Evolutionary conservation across 2,797 vertebrate species (phyloP), one percentile per base, ranked within the genome.

Genomic region (Cryptoblepharus egeriae): DNA sequence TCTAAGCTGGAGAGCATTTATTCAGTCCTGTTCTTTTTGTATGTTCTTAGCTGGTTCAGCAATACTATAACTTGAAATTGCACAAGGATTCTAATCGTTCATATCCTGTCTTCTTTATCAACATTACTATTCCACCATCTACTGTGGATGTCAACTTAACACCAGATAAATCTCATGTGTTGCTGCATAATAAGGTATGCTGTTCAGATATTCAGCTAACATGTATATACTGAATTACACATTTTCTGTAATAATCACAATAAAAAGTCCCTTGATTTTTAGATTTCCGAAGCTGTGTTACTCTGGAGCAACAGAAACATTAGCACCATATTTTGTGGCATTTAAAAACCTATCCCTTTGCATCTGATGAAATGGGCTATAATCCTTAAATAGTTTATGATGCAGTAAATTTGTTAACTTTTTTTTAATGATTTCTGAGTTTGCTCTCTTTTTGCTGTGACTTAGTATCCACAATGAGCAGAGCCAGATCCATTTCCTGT

Each of bases 151-250:
- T 99, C 75, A 99, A 99, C 86, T 68, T 99, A 94, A 99, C 97
- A 1, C 98, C 98, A 28, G 98, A 99, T 95, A 99, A 99, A 96
- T 97, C 95, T 24, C 96, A 99, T 94, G 97, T 99, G 81, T 96
- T 99, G 83, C 94, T 99, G 72, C 97, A 98, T 24, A 93, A 98
- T 94, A 99, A 99, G 98, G 98, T 96, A 95, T 87, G 7, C 45
- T 73, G 79, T 77, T 1, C 84, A 82, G 84, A 72, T 8, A 26
- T 81, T 26, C 77, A 18, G 49, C 18, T 52, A 52, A 39, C 0
- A 82, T 76, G n/a, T 83, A 58, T 77, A 15, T 68, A 39, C 57
- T 42, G 3, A 57, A 58, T 55, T 71, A 37, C 63, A 26, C 15
- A 20, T 72, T 72, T 67, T 24, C 22, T 57, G 4, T 5, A 26